These are phyloP conservation scores for Hetaerina titia DNA, from an alignment of 2,888 invertebrate genomes.

Conservation along the genomic window DNA sequence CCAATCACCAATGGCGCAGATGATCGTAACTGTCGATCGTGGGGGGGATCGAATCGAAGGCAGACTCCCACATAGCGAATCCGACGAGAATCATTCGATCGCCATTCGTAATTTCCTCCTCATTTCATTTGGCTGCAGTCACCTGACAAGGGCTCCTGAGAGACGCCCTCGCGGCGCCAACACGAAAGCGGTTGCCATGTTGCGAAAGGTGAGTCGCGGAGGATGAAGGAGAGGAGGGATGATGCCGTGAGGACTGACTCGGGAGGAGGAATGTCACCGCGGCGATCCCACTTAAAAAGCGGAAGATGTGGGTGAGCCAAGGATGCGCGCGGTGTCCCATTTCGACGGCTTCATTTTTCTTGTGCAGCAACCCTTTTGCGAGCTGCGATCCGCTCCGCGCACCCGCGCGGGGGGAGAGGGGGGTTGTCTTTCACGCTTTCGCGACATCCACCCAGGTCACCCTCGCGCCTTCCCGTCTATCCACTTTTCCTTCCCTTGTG, in stretches of 20 bases:
- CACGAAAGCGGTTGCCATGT: neutral
- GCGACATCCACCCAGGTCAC: neutral
- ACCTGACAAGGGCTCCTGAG: no score
- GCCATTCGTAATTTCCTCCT: neutral
- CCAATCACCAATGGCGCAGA: no score
- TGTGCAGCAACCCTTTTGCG: neutral
- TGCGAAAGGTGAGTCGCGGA: neutral
- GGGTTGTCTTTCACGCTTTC: constrained; percentile 14
- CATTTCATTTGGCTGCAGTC: neutral
- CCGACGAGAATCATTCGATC: no score
- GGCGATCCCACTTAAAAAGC: neutral
- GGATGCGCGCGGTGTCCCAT: neutral
- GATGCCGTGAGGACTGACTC: no score
- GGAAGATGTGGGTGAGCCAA: neutral
- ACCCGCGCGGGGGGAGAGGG: neutral
- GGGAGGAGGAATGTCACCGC: neutral
- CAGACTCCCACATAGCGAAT: no score
- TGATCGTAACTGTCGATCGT: no score
- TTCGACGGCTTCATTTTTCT: neutral
- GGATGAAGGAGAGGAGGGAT: no score
- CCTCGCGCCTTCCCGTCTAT: neutral
- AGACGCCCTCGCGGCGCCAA: no score
- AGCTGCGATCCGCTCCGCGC: neutral
- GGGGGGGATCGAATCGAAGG: no score
- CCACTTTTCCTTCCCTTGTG: neutral